Evolutionary conservation across 2,797 vertebrate genomes (phyloP), one percentile per base, ranked within the genome.

Genomic region (Botia kubotai): DNA sequence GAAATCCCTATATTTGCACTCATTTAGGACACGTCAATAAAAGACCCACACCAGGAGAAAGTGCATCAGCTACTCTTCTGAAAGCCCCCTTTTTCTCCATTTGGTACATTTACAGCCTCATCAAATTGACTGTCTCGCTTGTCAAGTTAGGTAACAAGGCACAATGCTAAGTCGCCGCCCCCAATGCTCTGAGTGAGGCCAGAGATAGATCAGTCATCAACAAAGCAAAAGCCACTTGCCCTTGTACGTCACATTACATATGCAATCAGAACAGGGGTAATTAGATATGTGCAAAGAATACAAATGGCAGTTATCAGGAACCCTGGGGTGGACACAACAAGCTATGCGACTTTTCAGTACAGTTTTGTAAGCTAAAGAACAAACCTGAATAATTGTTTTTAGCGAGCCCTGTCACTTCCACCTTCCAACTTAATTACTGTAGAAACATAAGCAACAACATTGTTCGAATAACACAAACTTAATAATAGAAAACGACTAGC

Each of bases 231-330:
- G 85, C 85, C 66, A 53, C 88, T 92, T 93, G 90, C 89, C 91
- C 90, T 93, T 92, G 91, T 87, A 88, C 91, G 90, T 90, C 90
- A 91, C 89, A 94, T 93, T 92, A 93, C 89, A 90, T 87, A 89
- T 91, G 91, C 92, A 93, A 93, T 92, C 91, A 91, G 87, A 86
- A 92, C 92, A 90, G 87, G 90, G 90, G 88, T 94, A 92, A 94
- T 93, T 93, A 91, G 87, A 92, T 91, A 89, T 90, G 91, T 91
- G 89, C 90, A 83, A 86, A 85, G 91, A 93, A 93, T 94, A 93
- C 87, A 90, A 89, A 93, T 83, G 57, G 77, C 29, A 86, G 83
- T 89, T 87, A 79, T 72, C 85, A 90, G 86, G 84, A 52, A 46
- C 77, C 36, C 65, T 50, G 16, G 77, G 67, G 72, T 82, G 77